Evolutionary conservation across 1,140 invertebrate genomes (phyloP), one percentile per base, ranked within the genome.

Genomic region (Wasmannia auropunctata): DNA sequence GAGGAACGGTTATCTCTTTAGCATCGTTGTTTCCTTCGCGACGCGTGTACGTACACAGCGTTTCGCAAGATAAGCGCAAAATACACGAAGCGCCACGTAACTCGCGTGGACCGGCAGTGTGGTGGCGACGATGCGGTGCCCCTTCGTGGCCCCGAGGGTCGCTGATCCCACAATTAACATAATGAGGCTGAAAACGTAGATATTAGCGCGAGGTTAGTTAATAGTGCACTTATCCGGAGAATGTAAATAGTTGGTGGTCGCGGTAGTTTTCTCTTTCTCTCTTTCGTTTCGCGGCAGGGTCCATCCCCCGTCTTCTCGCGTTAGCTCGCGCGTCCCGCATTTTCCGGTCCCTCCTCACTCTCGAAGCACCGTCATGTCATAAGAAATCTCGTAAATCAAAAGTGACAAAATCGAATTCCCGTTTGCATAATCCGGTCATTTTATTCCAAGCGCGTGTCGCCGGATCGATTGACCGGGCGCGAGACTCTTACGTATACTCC

Each of bases 181-280:
- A 93, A 93, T 92, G 89, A 92, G 86, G 84, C 60, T 89, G 84
- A 92, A 92, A 91, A 92, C 81, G 87, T 90, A 72, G 89, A 93
- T 92, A 93, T 93, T 93, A 91, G 65, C 90, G 77, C 83, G 85
- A 92, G 89, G 88, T 89, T 93, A 93, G 91, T 93, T 93, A 93
- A 93, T 93, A 92, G 90, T 87, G 85, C 88, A 87, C 67, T 93
- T 92, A 92, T 86, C 84, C 70, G 65, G 83, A 65, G 91, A 92
- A 92, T 89, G 90, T 81, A 93, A 93, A 92, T 93, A 92, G 79
- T 90, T 43, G 5, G 86, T 54, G 85, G 72, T 90, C 58, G 65
- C 19, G 51, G 37, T 74, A 85, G 77, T 11, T 58, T 37, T 34
- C 16, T 51, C 19, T 43, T 11, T 65, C 25, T 28, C 63, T 34